A percentile compares a stretch with the other conserved stretches of the same genome.
Conservation (phyloP, 2,113 vertebrate species). For the Seriola dumerili region DNA sequence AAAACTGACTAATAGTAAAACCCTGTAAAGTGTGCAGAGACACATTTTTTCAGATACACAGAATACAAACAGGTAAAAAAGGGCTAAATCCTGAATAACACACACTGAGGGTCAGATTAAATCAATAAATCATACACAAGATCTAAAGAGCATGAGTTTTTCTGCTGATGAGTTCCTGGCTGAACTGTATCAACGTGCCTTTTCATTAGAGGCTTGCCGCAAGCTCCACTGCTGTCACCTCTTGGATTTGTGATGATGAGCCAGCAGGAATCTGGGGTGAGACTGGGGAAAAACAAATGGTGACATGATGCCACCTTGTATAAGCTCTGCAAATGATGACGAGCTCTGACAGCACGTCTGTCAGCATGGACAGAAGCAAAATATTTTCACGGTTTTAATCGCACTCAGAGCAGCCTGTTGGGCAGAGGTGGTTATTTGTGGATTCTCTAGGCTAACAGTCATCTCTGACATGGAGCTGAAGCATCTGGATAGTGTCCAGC, state of each 20-base stretch:
- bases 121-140: background rate
- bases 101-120: background rate
- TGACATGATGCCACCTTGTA: constrained; percentile 48
- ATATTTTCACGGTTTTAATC: constrained; percentile 65
- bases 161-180: constrained; percentile 3
- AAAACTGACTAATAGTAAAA: constrained; percentile 1
- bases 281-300: constrained; percentile 43
- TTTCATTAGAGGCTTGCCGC: constrained; percentile 46
- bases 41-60: background rate
- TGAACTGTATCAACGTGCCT: constrained; percentile 17
- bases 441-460: constrained; percentile 36
- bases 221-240: constrained; percentile 49
- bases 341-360: constrained; percentile 73
- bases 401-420: background rate
- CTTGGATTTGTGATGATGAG: constrained; percentile 44
- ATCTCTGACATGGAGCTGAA: constrained; percentile 33
- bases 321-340: constrained; percentile 70
- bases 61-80: background rate
- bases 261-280: constrained; percentile 38
- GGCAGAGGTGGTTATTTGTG: constrained; percentile 45
- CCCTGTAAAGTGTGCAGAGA: background rate
- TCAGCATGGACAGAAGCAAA: constrained; percentile 41
- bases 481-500: constrained; percentile 34
- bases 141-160: constrained; percentile 11
- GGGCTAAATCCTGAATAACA: background rate